Evolutionary conservation across 2,113 vertebrate genomes (phyloP).

Genomic region (Triplophysa tibetana): DNA sequence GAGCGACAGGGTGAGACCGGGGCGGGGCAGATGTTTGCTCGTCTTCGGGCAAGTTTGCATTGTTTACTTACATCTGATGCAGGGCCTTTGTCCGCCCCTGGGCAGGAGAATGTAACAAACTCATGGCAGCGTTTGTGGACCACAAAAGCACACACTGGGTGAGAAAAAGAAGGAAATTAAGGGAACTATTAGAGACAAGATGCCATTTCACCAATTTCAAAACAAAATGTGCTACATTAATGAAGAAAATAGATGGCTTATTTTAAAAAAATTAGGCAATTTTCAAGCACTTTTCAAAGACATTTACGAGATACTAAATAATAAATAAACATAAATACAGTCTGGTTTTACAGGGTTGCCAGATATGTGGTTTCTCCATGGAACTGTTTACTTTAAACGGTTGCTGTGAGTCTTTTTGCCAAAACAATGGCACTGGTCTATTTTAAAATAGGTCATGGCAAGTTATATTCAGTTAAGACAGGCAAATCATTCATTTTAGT

Average conservation of each 20-base stretch:
- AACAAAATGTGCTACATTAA: too few species aligned
- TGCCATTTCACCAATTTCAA: not conserved
- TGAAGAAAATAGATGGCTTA: not conserved
- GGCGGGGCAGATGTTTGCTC: not conserved
- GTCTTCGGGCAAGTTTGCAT: not conserved
- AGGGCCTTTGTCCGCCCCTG: constrained; percentile 76
- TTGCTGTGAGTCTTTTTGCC: too few species aligned
- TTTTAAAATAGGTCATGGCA: too few species aligned
- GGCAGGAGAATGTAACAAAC: constrained; percentile 77
- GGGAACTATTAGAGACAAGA: not conserved
- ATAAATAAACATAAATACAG: too few species aligned
- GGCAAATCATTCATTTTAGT: too few species aligned
- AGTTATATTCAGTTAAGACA: too few species aligned
- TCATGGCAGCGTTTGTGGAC: constrained; percentile 80
- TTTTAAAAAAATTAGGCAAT: not conserved
- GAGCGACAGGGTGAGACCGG: not conserved
- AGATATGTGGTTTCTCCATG: too few species aligned
- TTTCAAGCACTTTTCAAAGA: not conserved
- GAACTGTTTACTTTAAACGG: too few species aligned
- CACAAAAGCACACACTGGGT: constrained; percentile 74
- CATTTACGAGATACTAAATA: too few species aligned
- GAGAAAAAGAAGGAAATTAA: constrained; percentile 25
- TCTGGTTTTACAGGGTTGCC: too few species aligned
- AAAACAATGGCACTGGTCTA: too few species aligned
- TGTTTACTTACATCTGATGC: constrained; percentile 71